Evolutionary conservation across 2,797 vertebrate species (phyloP).

Genomic region (Argentina silus): DNA sequence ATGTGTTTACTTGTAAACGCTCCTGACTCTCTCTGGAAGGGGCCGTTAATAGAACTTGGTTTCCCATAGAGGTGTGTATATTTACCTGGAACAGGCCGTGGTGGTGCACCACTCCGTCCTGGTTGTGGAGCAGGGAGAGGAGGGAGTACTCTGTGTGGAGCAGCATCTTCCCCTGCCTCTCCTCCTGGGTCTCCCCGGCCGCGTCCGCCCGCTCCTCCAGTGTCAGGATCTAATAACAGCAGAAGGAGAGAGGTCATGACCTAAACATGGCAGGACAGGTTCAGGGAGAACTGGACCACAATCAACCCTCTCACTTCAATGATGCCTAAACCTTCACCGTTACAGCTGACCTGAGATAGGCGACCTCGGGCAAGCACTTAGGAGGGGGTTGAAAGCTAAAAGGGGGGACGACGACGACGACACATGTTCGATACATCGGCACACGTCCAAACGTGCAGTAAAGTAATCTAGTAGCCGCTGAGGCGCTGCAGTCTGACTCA

Average conservation of each 20-base stretch:
- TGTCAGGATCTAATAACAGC: conserved; percentile 87
- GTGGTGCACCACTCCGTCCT: conserved; percentile 98
- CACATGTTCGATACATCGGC: conserved; percentile 6
- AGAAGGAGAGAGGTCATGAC: conserved; percentile 51
- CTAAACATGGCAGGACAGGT: conserved; percentile 10
- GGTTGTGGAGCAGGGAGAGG: conserved; percentile 95
- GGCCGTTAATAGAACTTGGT: background rate
- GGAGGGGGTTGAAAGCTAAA: background rate
- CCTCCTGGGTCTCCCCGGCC: conserved; percentile 93
- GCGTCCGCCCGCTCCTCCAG: conserved; percentile 92
- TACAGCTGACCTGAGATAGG: background rate
- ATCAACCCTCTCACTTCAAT: background rate
- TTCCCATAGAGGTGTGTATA: background rate
- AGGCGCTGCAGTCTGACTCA: conserved; percentile 40
- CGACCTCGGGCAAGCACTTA: background rate
- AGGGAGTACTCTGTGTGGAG: conserved; percentile 98
- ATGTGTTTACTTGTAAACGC: background rate
- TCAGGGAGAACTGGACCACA: background rate
- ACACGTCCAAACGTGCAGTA: conserved; percentile 23
- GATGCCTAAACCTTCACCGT: background rate
- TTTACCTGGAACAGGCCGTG: conserved; percentile 98
- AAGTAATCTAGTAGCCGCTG: conserved; percentile 45
- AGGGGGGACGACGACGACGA: background rate
- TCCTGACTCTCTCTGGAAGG: too few species aligned
- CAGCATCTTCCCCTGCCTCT: conserved; percentile 98